Percentiles rank a stretch among this genome's conserved stretches.
phyloP scores from a whole-genome alignment of 2,888 invertebrate species.

The Xestia xanthographa region DNA sequence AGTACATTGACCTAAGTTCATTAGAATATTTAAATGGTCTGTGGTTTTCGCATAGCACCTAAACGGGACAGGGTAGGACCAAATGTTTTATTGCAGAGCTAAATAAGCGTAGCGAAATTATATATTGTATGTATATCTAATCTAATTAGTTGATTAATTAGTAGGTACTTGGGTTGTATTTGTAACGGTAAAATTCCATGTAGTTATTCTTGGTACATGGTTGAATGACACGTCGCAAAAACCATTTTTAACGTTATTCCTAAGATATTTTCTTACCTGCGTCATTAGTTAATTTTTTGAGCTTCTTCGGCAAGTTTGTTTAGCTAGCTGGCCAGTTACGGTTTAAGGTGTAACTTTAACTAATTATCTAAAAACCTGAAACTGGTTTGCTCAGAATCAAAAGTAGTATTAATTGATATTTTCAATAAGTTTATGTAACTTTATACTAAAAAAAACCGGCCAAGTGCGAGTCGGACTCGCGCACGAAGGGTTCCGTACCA shows the following conservation, averaged over 20 bases:
- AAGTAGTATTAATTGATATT: no score
- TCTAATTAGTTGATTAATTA: slow-evolving; percentile 40
- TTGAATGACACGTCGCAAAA: slow-evolving; percentile 43
- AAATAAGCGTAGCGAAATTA: slow-evolving; percentile 47
- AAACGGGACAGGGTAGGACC: slow-evolving; percentile 17
- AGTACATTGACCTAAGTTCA: slow-evolving; percentile 34
- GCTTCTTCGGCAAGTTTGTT: no score
- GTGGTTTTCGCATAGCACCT: slow-evolving; percentile 31
- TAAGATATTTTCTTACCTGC: no score
- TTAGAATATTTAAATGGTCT: slow-evolving; percentile 30
- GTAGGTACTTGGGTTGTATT: slow-evolving; percentile 17
- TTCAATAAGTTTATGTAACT: no score
- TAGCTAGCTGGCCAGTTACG: no score
- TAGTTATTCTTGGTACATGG: not conserved
- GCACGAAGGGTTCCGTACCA: no score
- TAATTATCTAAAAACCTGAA: no score
- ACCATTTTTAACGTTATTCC: not conserved
- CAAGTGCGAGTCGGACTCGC: no score
- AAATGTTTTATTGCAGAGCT: slow-evolving; percentile 40
- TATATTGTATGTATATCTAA: slow-evolving; percentile 61
- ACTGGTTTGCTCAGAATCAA: no score
- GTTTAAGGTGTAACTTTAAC: no score
- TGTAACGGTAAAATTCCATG: slow-evolving; percentile 53
- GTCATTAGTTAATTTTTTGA: no score
- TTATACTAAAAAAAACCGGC: no score